phyloP scores from a whole-genome alignment of 2,113 vertebrate genomes.

The Myiozetetes cayanensis region DNA sequence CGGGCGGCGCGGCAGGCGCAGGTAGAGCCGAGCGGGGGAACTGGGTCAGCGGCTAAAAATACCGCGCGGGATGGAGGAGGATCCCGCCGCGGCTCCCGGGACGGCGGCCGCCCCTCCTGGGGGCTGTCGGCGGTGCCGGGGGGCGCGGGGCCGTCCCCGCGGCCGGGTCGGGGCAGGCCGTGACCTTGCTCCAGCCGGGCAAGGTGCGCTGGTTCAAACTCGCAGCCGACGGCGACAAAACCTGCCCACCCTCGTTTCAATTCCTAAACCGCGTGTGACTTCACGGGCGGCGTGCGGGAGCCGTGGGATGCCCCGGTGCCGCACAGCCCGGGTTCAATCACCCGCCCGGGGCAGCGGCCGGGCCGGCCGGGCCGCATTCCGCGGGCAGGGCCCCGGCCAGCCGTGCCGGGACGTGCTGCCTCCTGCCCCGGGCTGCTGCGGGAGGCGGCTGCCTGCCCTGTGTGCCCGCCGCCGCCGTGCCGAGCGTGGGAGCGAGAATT shows the following conservation, averaged over 20 bases:
- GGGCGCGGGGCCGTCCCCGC: no score
- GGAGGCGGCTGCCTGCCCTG: not conserved
- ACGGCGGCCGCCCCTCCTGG: not conserved
- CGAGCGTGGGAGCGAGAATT: not conserved
- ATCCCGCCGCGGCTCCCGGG: not conserved
- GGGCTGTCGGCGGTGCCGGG: not conserved
- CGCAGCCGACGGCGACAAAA: not conserved
- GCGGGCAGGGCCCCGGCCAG: not conserved
- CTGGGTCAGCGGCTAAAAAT: slow-evolving; percentile 32
- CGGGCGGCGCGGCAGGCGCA: not conserved
- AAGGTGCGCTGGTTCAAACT: not conserved
- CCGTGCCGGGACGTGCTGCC: not conserved
- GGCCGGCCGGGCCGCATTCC: slow-evolving; percentile 8
- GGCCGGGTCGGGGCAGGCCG: not conserved
- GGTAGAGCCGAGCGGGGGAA: not conserved
- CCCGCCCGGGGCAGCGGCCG: not conserved
- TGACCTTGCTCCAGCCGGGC: not conserved
- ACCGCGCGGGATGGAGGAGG: not conserved
- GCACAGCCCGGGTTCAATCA: not conserved
- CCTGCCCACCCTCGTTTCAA: not conserved
- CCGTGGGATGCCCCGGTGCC: not conserved
- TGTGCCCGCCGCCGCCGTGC: not conserved
- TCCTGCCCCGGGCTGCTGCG: not conserved
- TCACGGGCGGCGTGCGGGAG: not conserved
- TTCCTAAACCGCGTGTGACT: not conserved